Conservation (phyloP, 2,888 invertebrate species). For the Nymphalis urticae region DNA sequence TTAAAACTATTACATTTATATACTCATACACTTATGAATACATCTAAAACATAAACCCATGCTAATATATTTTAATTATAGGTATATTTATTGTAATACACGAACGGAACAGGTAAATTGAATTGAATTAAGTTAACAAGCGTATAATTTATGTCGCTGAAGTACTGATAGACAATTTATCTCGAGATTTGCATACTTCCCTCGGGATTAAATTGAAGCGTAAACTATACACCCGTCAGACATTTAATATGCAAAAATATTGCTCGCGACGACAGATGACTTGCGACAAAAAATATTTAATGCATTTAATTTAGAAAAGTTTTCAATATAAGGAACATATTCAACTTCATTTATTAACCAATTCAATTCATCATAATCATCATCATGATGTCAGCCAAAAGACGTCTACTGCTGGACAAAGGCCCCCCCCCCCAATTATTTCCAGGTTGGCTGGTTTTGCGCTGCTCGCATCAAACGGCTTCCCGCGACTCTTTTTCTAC, state of each 20-base stretch:
- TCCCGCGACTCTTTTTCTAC: no score
- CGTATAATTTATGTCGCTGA: conserved; percentile 32
- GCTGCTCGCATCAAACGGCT: no score
- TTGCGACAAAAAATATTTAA: conserved; percentile 1
- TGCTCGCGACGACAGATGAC: conserved; percentile 15
- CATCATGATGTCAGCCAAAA: no score
- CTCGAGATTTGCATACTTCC: conserved; percentile 32
- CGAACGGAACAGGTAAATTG: conserved; percentile 32
- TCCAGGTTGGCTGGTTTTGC: no score
- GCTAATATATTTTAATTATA: not conserved
- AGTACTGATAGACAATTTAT: conserved; percentile 32
- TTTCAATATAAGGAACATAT: not conserved
- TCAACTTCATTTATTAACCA: not conserved
- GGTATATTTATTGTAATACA: conserved; percentile 3
- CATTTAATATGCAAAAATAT: conserved; percentile 21
- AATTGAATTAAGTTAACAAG: conserved; percentile 38
- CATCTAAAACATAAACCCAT: not conserved
- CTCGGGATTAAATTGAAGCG: conserved; percentile 32
- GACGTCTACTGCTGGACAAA: no score
- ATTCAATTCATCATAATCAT: no score
- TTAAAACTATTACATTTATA: not conserved
- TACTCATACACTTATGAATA: not conserved
- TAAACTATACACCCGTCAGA: conserved; percentile 20
- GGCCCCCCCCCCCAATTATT: no score
- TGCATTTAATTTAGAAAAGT: not conserved